These are phyloP conservation scores for Sebastolobus altivelis DNA, from an alignment of 2,797 vertebrate species.

Conservation along the genomic window DNA sequence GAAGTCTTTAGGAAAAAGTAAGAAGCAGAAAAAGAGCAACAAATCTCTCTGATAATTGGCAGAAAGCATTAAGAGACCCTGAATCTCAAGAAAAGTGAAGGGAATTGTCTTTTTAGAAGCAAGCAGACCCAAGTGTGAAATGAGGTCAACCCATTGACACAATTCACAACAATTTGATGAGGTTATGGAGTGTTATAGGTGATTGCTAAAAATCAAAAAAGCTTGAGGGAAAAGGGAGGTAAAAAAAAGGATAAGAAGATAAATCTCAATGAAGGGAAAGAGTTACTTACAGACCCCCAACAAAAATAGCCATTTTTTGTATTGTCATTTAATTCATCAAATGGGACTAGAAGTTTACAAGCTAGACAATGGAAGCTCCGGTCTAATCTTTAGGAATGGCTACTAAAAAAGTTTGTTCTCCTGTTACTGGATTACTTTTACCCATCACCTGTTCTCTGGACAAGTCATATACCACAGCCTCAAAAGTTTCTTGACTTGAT, in stretches of 20 bases:
- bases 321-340: background rate
- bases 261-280: background rate
- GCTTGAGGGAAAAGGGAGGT: background rate
- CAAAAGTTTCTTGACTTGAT: too few species aligned
- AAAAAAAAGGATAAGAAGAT: background rate
- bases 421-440: background rate
- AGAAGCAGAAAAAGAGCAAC: background rate
- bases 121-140: background rate
- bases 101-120: background rate
- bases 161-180: background rate
- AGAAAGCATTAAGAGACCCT: background rate
- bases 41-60: accelerated
- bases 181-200: background rate
- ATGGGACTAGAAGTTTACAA: background rate
- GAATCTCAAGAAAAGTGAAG: conserved; percentile 7
- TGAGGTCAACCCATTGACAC: background rate
- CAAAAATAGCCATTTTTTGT: background rate
- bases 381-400: background rate
- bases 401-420: background rate
- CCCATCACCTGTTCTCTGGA: background rate
- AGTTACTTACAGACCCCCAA: background rate
- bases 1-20: background rate
- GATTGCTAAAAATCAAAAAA: background rate
- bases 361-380: background rate
- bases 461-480: background rate